phyloP scores from a whole-genome alignment of 2,797 vertebrate species.

The Pseudomugil gertrudae region DNA sequence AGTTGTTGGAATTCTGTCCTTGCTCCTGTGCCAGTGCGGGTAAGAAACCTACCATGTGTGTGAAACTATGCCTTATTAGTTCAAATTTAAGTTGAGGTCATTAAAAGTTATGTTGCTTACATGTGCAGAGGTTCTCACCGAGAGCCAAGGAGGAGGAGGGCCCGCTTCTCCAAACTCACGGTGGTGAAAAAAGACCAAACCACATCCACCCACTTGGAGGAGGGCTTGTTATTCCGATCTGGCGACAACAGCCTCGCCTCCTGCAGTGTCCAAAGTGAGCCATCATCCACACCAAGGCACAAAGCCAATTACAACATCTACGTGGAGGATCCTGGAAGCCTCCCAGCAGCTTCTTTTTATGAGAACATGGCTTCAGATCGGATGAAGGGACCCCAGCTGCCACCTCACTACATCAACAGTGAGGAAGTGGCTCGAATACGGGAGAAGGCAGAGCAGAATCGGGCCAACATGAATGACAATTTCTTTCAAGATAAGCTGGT shows the following conservation, averaged over 20 bases:
- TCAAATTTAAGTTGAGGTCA: background rate
- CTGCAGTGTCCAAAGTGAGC: constrained; percentile 81
- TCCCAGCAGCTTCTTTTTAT: constrained; percentile 76
- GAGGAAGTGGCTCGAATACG: constrained; percentile 78
- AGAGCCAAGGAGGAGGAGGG: constrained; percentile 74
- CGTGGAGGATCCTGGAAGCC: constrained; percentile 86
- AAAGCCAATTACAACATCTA: constrained; percentile 91
- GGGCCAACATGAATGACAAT: constrained; percentile 76
- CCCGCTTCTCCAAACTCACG: constrained; percentile 86
- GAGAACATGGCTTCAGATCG: constrained; percentile 77
- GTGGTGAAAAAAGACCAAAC: constrained; percentile 93
- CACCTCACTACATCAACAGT: constrained; percentile 78
- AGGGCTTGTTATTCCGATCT: constrained; percentile 81
- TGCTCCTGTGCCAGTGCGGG: constrained; percentile 86
- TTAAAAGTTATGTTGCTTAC: constrained; percentile 16
- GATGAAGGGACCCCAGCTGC: constrained; percentile 72
- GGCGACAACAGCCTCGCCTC: constrained; percentile 82
- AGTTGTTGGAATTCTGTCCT: constrained; percentile 87
- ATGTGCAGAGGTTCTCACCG: constrained; percentile 79
- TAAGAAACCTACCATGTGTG: constrained; percentile 51
- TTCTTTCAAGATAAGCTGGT: constrained; percentile 88
- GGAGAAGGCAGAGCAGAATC: constrained; percentile 82
- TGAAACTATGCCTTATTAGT: background rate
- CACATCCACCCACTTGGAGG: constrained; percentile 92
- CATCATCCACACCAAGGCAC: constrained; percentile 81